These are phyloP conservation scores for Uloborus diversus DNA, from an alignment of 1,140 invertebrate species.

Conservation along the genomic window DNA sequence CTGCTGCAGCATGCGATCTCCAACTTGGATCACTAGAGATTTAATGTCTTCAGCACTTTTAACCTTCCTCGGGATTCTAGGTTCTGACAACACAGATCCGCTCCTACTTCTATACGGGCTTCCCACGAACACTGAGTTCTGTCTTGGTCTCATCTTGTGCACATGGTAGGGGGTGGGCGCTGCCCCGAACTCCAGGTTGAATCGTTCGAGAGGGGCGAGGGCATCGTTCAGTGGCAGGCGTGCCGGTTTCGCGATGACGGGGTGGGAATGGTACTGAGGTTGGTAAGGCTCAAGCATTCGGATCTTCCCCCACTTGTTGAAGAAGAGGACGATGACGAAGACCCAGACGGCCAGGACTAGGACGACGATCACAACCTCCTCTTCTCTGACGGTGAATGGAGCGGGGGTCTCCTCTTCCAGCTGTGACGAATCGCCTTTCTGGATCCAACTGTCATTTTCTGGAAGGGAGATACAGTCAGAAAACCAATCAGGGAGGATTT, in stretches of 20 bases:
- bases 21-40: constrained; percentile 70
- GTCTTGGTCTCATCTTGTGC: constrained; percentile 59
- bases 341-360: constrained; percentile 87
- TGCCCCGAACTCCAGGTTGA: constrained; percentile 28
- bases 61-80: constrained; percentile 71
- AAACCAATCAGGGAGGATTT: no score
- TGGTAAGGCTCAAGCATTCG: constrained; percentile 87
- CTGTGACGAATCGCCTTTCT: constrained; percentile 55
- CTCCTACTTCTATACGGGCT: constrained; percentile 66
- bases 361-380: constrained; percentile 87
- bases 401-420: constrained; percentile 18
- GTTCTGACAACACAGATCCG: constrained; percentile 54
- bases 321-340: constrained; percentile 83
- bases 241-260: constrained; percentile 34
- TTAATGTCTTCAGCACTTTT: constrained; percentile 86
- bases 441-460: constrained; percentile 48
- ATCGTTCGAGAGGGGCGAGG: constrained; percentile 26
- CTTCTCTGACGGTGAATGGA: constrained; percentile 76
- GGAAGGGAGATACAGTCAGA: constrained; percentile 30
- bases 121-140: constrained; percentile 87
- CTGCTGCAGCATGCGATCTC: constrained; percentile 2
- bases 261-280: constrained; percentile 77
- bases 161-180: constrained; percentile 8
- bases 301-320: constrained; percentile 90
- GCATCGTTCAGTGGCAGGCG: constrained; percentile 26